These are phyloP conservation scores for Megaceryle maxima DNA, from an alignment of 2,113 vertebrate genomes.

Conservation along the genomic window DNA sequence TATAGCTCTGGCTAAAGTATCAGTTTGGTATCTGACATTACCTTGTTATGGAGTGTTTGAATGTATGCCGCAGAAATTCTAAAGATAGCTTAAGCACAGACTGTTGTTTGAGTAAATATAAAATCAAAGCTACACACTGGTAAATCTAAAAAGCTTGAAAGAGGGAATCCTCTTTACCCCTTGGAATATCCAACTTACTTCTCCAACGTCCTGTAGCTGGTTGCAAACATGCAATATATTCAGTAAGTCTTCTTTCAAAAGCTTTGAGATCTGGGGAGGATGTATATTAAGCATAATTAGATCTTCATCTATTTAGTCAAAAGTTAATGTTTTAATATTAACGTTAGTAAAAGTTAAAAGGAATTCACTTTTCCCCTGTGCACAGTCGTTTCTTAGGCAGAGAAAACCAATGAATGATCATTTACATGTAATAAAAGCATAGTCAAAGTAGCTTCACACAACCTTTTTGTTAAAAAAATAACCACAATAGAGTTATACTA, in stretches of 20 bases:
- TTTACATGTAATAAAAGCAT: not conserved
- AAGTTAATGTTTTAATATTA: not conserved
- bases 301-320: not conserved
- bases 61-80: not conserved
- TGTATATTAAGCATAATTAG: constrained; percentile 24
- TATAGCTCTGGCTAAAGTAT: not conserved
- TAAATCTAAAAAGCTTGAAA: not conserved
- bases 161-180: not conserved
- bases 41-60: not conserved
- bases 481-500: not conserved
- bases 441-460: not conserved
- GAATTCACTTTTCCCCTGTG: not conserved
- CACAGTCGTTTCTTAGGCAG: not conserved
- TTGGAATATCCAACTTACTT: constrained; percentile 84
- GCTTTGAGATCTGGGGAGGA: constrained; percentile 90
- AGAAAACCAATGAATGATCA: not conserved
- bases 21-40: not conserved
- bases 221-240: constrained; percentile 97
- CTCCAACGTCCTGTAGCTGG: constrained; percentile 98
- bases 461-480: no score
- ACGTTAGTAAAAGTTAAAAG: not conserved
- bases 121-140: not conserved
- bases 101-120: not conserved
- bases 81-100: not conserved
- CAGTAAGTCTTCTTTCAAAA: constrained; percentile 97